Evolutionary conservation across 53 echinoderm and acorn worm genomes (phyloP), one percentile per base, ranked within the genome.

Genomic region (Stichopus horrens): DNA sequence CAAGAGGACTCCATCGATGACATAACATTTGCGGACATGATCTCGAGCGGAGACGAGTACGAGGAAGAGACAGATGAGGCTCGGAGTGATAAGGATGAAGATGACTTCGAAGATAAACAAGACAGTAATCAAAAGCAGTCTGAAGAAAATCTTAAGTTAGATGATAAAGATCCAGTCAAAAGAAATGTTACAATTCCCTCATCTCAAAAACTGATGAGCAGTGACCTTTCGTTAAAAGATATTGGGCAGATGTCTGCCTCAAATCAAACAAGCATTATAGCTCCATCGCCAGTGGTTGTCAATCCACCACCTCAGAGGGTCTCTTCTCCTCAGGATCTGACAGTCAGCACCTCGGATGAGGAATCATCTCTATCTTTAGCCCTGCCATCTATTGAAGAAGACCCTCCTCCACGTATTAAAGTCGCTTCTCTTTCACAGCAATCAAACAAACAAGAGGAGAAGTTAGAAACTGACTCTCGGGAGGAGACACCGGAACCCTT

Each of bases 11-110:
- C 85, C 11, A 63, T 85, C 13, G 85, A 85, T 66, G 85, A 85
- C 85, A 85, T 85, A 23, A 85, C 85, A 52, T 85, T 85, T 65
- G 85, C 85, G 6, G 85, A 85, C 85, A 65, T 85, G 85, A 4
- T 85, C 10, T 85, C 85, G 65, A 85, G 65, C 18, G 85, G 67
- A 22, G 65, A 63, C 59, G 85, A 85, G 19, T 52, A 87, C 52
- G 87, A 87, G 14, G 56, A 74, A 52, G 87, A 75, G 8, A 5
- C 18, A n/a, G 20, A 53, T 11, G 23, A 66, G 52, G 4, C 22
- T 8, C 53, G 16, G 53, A 75, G 74, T 53, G 87, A 87, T 9
- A 59, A 58, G 11, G 76, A 22, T 13, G 56, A 83, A 57, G 58
- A 14, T 8, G 53, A 67, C 13, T 6, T 52, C 1, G n/a, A 10